Base-by-base conservation (phyloP, 2,888 invertebrate species). In the Andrena dorsata region DNA sequence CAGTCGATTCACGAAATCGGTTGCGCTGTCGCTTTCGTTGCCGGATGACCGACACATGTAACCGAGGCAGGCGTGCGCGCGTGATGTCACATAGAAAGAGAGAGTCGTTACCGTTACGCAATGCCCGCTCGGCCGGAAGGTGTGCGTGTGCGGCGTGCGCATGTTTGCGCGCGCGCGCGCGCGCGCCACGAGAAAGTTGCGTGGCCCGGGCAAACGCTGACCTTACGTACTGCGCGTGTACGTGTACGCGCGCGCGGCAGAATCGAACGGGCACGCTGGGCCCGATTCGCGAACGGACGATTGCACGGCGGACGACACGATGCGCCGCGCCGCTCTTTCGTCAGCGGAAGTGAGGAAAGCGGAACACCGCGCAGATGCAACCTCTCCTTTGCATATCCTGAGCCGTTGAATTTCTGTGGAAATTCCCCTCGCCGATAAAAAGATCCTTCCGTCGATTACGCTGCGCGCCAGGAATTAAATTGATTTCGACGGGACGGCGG, bases 71-170 rank as follows among this genome's bases (percentile, higher is more conserved):
- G 73, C 88, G 88, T 92, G 93, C 73, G 75, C 83, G 76, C 88
- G 88, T 92, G 93, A 93, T 93, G 93, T 93, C 92, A 93, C 90
- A 92, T 92, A 92, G 92, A 93, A 92, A 93, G 93, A 93, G 93
- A 93, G 94, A 93, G 93, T 91, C 89, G 90, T 92, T 92, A 92
- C 92, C 92, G 93, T 93, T 93, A 92, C 91, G 93, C 92, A 93
- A 93, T 90, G 88, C 83, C 86, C 84, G 82, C 86, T 82, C 82
- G 84, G 81, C 84, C 86, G 83, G 84, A 76, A 85, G 85, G 89
- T 79, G 83, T 82, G 83, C 74, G 84, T 58, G 85, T 49, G 78
- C 49, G 51, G 41, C 51, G 63, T 51, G 73, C 51, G 72, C 30
- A 76, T 58, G 82, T 82, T 8, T 0, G 35, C 32, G 32, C 7